A percentile compares a stretch with the other conserved stretches of the same genome.
Conservation (phyloP, 2,113 vertebrate genomes). For the Phycodurus eques region DNA sequence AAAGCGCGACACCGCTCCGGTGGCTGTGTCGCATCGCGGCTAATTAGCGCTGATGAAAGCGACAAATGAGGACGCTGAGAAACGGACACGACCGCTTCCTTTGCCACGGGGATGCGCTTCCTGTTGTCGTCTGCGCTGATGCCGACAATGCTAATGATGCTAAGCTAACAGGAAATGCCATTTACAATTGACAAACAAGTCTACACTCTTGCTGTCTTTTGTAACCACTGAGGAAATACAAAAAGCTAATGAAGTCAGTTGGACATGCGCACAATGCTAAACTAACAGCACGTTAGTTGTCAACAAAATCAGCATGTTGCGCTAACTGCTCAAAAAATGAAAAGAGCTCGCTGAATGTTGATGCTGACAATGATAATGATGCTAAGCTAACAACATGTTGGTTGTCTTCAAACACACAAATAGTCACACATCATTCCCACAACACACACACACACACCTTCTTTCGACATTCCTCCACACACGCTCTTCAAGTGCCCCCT, state of each 20-base stretch:
- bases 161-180: not conserved
- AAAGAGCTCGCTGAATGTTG: too few relatives aligned
- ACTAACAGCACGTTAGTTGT: too few relatives aligned
- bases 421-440: constrained; percentile 8
- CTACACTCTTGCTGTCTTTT: too few relatives aligned
- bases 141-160: not conserved
- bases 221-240: too few relatives aligned
- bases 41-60: constrained; percentile 73
- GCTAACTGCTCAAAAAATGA: too few relatives aligned
- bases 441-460: not conserved
- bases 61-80: too few relatives aligned
- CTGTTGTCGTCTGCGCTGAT: not conserved
- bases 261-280: too few relatives aligned
- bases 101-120: too few relatives aligned
- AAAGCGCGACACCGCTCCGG: too few relatives aligned
- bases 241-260: too few relatives aligned
- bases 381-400: not conserved
- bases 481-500: constrained; percentile 28
- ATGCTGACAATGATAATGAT: not conserved
- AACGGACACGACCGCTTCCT: not conserved
- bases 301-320: too few relatives aligned
- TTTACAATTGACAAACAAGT: too few relatives aligned
- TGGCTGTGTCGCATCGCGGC: not conserved
- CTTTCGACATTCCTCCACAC: not conserved
- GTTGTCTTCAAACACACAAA: not conserved